Base-by-base conservation (phyloP, 2,113 vertebrate species). In the Machaerirhynchus nigripectus region DNA sequence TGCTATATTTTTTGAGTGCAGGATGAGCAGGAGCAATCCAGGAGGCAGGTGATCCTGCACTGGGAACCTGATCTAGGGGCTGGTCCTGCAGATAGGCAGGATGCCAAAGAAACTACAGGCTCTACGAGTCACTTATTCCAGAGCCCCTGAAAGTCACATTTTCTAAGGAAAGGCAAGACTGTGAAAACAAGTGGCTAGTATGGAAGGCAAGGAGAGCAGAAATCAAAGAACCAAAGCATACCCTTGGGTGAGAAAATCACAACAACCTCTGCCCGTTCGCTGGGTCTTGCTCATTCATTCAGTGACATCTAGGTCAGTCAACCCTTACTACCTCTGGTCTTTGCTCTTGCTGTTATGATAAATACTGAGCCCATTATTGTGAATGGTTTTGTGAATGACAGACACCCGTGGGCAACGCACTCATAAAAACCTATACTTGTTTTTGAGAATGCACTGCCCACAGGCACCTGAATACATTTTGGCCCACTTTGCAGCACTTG, bases 351-450 rank as follows among this genome's bases (percentile, higher is more conserved):
- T 60, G 15, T 33, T 63, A 10, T 20, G n/a, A 30, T 33, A 73
- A 64, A 73, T 27, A 40, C 44, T 5, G 22, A 76, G 31, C 22
- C 30, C 18, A 3, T 42, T 33, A 42, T 2, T 39, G 40, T 13
- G 40, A n/a, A 22, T 40, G 27, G 16, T 33, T 76, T 80, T 70
- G 46, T 0, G 4, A 73, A 40, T 19, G 70, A 76, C 30, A 60
- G 39, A 47, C 24, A 15, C 8, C 26, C 0, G 0, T 40, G 70
- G 24, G 30, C 52, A 44, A 44, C 1, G 15, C 39, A 46, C 12
- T 60, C n/a, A 68, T 14, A 26, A 31, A 82, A 75, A 46, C 6
- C 28, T 47, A 0, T 3, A 7, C 6, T 30, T 53, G 39, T 26
- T 46, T 89, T 70, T 70, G 20, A 1, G 7, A 71, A 63, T 30